Base-by-base conservation (phyloP, 2,888 invertebrate genomes). In the Euproctis similis region DNA sequence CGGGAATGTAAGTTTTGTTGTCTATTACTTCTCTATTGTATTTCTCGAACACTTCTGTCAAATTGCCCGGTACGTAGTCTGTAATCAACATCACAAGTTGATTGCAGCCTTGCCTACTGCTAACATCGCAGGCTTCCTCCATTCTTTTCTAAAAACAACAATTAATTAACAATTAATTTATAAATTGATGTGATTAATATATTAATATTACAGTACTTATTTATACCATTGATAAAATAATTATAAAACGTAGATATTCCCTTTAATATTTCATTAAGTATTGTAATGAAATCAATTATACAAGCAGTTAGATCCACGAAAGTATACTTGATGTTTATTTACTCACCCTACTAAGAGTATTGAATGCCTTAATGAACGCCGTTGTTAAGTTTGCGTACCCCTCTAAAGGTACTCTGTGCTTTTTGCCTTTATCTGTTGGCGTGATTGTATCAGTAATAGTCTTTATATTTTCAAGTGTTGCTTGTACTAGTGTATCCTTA, bases 51-150 rank as follows among this genome's bases (percentile, higher is more conserved):
- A 96, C 88, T 49, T 96, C 92, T 8, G 94, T 93, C 42, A 94
- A 87, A 65, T 94, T 95, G 26, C 93, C 92, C 0, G 96, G 92
- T 2, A 97, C 93, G 24, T 97, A 97, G 72, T 98, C 98, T 0
- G 98, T 98, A 40, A 98, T 90, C 32, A 98, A 80, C 97, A 98
- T 97, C 38, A 99, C 96, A 13, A 96, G 91, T 72, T 97, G 96
- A 77, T 98, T 98, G 65, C 98, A 98, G 16, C 91, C 87, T 31
- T 88, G 85, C 3, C 54, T 61, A 33, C 67, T 72, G 24, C 63
- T 70, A 11, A 80, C 71, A 32, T 71, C 63, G 43, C 84, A 84
- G 4, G 59, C 37, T 4, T 6, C 14, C 14, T 14, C 14, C 8
- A 32, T 40, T 28, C 81, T 53, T 49, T 61, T 62, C 80, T 80